Conservation (phyloP, 2,797 vertebrate species). For the Anguilla megastoma region DNA sequence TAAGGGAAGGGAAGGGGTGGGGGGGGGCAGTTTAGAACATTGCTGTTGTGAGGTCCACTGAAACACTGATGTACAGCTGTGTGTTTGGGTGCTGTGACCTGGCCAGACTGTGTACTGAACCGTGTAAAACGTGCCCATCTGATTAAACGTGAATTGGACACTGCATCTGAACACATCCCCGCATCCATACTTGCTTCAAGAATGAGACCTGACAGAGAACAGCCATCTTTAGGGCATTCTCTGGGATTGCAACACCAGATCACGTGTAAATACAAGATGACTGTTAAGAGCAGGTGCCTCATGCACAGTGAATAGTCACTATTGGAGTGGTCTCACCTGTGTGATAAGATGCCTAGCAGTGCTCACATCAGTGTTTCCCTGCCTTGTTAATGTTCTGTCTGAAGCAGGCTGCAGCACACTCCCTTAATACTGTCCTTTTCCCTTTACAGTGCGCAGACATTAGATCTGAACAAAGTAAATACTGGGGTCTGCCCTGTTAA, state of each 20-base stretch:
- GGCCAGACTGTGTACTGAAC: background rate
- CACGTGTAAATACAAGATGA: background rate
- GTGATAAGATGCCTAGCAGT: background rate
- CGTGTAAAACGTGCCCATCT: background rate
- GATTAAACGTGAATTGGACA: background rate
- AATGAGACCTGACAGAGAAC: background rate
- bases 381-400: background rate
- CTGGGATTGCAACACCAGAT: background rate
- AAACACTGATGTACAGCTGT: background rate
- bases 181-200: background rate
- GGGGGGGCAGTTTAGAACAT: constrained; percentile 60
- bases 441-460: background rate
- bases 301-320: background rate
- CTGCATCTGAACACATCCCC: background rate
- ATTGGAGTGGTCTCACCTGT: background rate
- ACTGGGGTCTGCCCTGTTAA: background rate
- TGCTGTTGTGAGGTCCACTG: constrained; percentile 70
- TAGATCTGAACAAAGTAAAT: no score
- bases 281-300: background rate
- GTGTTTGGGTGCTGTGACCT: background rate
- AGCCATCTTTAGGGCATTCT: background rate
- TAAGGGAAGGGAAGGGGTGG: constrained; percentile 76
- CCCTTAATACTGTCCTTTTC: background rate
- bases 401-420: background rate
- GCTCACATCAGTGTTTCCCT: background rate